Percentiles rank a stretch among this genome's conserved stretches.
Evolutionary conservation across 2,888 invertebrate species (phyloP).

Genomic region (Agrypnus murinus): DNA sequence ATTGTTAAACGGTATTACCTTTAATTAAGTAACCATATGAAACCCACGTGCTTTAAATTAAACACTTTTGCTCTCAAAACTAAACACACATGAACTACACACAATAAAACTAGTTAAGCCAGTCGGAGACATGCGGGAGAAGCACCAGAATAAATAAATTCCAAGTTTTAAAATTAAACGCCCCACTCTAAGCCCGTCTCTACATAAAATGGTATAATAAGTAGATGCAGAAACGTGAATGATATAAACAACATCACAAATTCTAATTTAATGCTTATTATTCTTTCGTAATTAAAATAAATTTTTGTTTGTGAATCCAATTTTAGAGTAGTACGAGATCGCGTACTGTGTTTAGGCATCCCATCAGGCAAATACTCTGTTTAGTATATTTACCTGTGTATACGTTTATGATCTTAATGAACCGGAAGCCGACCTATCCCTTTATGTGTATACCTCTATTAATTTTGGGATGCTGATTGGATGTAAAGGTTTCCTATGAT

Average conservation of each 20-base stretch:
- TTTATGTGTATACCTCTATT: background rate
- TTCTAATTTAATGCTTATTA: too few relatives aligned
- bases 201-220: background rate
- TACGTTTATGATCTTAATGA: background rate
- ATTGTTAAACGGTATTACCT: conserved; percentile 13
- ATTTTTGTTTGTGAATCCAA: too few relatives aligned
- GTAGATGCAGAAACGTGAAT: conserved; percentile 10
- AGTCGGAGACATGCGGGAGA: conserved; percentile 37
- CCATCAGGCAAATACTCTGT: background rate
- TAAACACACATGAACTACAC: conserved; percentile 23
- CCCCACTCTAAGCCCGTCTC: conserved; percentile 36
- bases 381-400: background rate
- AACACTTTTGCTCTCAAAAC: conserved; percentile 4
- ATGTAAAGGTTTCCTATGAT: conserved; percentile 15
- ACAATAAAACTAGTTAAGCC: conserved; percentile 35
- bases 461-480: conserved; percentile 7
- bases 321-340: too few relatives aligned
- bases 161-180: conserved; percentile 44
- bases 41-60: conserved; percentile 21
- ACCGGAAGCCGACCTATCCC: conserved; percentile 2
- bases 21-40: conserved; percentile 16
- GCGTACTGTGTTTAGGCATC: background rate
- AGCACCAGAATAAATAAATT: conserved; percentile 38
- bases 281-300: too few relatives aligned
- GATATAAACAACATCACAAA: background rate